These are phyloP conservation scores for Polydrusus cervinus DNA, from an alignment of 2,888 invertebrate genomes.

Conservation along the genomic window DNA sequence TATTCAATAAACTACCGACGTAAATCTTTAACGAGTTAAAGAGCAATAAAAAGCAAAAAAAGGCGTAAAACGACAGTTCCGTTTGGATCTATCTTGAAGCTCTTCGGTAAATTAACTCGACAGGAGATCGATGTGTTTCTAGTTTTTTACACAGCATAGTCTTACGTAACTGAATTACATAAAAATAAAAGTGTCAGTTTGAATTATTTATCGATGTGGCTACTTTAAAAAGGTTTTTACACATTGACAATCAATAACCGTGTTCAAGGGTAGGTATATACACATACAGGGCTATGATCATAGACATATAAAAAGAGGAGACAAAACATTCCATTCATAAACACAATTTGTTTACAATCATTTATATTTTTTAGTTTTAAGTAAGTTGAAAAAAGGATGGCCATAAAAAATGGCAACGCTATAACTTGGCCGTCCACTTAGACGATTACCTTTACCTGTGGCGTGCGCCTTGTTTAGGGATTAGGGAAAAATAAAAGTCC, in stretches of 20 bases:
- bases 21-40: constrained; percentile 28
- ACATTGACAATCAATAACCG: neutral
- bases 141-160: constrained; percentile 11
- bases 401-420: too few relatives aligned
- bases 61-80: constrained; percentile 29
- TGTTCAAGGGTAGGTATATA: neutral
- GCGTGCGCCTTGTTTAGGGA: too few relatives aligned
- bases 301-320: too few relatives aligned
- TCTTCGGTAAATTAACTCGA: constrained; percentile 28
- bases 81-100: constrained; percentile 25
- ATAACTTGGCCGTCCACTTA: too few relatives aligned
- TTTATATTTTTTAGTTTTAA: too few relatives aligned
- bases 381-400: too few relatives aligned
- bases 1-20: constrained; percentile 7
- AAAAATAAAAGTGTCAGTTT: constrained; percentile 5
- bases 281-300: too few relatives aligned
- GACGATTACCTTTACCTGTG: too few relatives aligned
- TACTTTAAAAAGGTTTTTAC: neutral
- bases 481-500: too few relatives aligned
- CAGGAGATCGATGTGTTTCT: constrained; percentile 29
- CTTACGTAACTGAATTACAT: constrained; percentile 14
- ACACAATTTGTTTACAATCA: too few relatives aligned
- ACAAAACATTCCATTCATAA: too few relatives aligned
- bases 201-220: constrained; percentile 15
- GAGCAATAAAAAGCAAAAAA: constrained; percentile 20